These are phyloP conservation scores for Acrocephalus kingi DNA, from an alignment of 2,113 vertebrate species.

Conservation along the genomic window DNA sequence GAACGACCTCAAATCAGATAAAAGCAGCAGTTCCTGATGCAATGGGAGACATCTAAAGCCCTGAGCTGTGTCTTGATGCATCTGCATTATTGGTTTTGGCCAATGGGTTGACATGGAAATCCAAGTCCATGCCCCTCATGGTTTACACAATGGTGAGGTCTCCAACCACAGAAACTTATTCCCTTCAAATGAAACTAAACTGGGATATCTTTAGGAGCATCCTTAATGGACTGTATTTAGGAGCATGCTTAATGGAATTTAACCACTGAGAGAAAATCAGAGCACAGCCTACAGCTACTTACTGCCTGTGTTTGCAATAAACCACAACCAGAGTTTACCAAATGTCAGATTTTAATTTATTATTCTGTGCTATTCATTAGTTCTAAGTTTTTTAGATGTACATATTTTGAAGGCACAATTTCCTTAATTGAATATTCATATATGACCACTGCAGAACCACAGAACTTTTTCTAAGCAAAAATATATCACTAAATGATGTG, in stretches of 20 bases:
- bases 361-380: not conserved
- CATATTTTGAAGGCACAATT: not conserved
- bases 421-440: not conserved
- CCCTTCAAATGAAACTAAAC: not conserved
- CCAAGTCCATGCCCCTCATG: fast-evolving
- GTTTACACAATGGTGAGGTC: not conserved
- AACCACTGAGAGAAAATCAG: not conserved
- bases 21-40: not conserved
- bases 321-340: not conserved
- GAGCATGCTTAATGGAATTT: not conserved
- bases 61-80: not conserved
- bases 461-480: not conserved
- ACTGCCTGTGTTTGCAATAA: not conserved
- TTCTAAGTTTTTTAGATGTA: not conserved
- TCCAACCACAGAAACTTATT: not conserved
- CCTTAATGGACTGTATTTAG: not conserved
- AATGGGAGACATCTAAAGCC: not conserved
- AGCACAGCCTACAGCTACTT: not conserved
- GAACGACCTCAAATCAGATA: not conserved
- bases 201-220: not conserved
- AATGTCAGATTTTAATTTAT: not conserved
- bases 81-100: not conserved
- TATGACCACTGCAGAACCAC: not conserved
- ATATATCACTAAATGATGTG: not conserved
- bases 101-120: not conserved